Evolutionary conservation across 1,140 invertebrate genomes (phyloP), one percentile per base, ranked within the genome.

Genomic region (Zaprionus ornatus): DNA sequence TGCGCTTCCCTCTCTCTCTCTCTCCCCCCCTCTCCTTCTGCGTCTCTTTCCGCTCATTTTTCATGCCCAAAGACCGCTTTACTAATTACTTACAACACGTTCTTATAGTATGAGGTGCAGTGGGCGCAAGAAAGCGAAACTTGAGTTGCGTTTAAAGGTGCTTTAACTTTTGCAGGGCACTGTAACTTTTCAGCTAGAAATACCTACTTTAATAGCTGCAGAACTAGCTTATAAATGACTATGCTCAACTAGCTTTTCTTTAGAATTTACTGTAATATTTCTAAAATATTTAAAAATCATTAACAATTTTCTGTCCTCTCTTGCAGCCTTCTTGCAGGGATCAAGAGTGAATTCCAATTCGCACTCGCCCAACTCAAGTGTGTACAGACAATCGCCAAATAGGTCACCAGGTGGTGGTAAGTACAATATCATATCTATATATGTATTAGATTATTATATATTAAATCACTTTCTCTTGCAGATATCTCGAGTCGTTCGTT

Each of bases 31-130:
- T 45, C 40, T 67, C 52, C 50, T 61, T 60, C 35, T 62, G 29
- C 67, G 40, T 55, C 19, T 48, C n/a, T 17, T 48, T 48, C 17
- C n/a, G 45, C 37, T 79, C 68, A 72, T 74, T 74, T 74, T 70
- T 70, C 66, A 74, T 74, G 72, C 57, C 35, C 27, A 25, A 27
- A 5, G 37, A 72, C 27, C 40, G 62, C 55, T 61, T 66, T 77
- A 66, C 70, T 73, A 73, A 77, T 73, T 73, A 66, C 56, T 55
- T 17, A 57, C 48, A 65, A 32, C 25, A 50, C 29, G 35, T 59
- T 48, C n/a, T 45, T 45, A 40, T 45, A 45, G 25, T 15, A 15
- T 12, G 19, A 12, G 15, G n/a, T 5, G 57, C 4, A 2, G 19
- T 4, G 19, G 40, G n/a, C 13, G 13, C 7, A 19, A n/a, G 29